Base-by-base conservation (phyloP, 2,888 invertebrate genomes). In the Meta bourneti region DNA sequence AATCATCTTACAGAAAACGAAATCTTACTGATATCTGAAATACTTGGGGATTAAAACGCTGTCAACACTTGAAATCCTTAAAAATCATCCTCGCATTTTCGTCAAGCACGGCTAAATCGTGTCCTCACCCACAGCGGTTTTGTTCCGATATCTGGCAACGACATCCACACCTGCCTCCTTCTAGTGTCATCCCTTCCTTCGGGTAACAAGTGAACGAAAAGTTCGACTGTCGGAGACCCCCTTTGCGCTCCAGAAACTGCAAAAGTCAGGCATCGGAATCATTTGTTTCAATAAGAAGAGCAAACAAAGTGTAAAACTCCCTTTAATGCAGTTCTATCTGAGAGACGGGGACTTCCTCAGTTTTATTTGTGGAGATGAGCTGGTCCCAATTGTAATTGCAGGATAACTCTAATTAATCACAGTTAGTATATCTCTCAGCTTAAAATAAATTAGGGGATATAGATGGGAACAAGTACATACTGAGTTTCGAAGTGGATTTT, bases 371-470 rank as follows among this genome's bases (percentile, higher is more conserved):
- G 49, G 70, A 70, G 70, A 82, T 70, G 51, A 71, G 81, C 48
- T 70, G 48, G 84, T 84, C 84, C 74, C 84, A 34, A 71, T 52
- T 79, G 86, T 86, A 71, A 79, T 79, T 71, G 71, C n/a, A 84
- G 74, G 77, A 79, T 86, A 86, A 79, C 71, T 69, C 79, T 79
- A 86, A 86, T 86, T 86, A 86, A 86, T 86, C 86, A 86, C 86
- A 79, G 70, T 86, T 86, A 86, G 86, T 51, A 77, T 78, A 79
- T 48, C 61, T 48, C 69, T 20, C 61, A 61, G 61, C 61, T 61
- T 16, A 52, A 61, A 69, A 9, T 77, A 77, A 77, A 49, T 77
- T 11, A 77, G 34, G 54, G 79, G 20, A 34, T 61, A 79, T 79
- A 79, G 54, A 79, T 79, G 61, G 61, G 16, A 16, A 9, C 11